Evolutionary conservation across 2,888 invertebrate species (phyloP), one percentile per base, ranked within the genome.

Genomic region (Thelaira solivaga): DNA sequence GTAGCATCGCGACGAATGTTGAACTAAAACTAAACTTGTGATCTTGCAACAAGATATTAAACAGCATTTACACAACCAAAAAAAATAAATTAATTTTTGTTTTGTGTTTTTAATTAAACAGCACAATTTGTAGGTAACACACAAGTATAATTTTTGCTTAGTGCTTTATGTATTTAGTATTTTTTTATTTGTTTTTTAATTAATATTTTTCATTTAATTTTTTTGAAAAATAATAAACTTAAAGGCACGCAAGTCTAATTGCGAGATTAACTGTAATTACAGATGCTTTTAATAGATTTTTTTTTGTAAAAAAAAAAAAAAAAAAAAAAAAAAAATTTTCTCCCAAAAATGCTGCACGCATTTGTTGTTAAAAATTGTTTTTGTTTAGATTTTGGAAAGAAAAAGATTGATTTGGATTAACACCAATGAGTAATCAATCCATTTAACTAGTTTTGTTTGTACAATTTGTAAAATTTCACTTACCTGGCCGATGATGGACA

Each of bases 401-500:
- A 45, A 31, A 49, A 20, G 34, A 47, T 49, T 47, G 59, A 69
- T 69, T 74, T 69, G 53, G 69, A 78, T 78, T 78, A 77, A 77
- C 73, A 73, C 72, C 73, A 68, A 77, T 73, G 62, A 74, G 69
- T 74, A 74, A 20, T 11, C 3, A 20, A 13, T 10, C 16, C 36
- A 39, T 1, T n/a, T n/a, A n/a, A n/a, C n/a, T n/a, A n/a, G n/a
- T n/a, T n/a, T n/a, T n/a, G n/a, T n/a, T n/a, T n/a, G n/a, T 39
- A 2, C 16, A 43, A 18, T 20, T 43, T n/a, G 10, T 26, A 26
- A 24, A 62, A 11, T 67, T 81, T 76, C 78, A 85, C 88, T 89
- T 83, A 90, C 88, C 90, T 90, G 65, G 89, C 88, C 26, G 90
- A 90, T 67, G 90, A 90, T 74, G 89, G 88, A 81, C 90, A 89